phyloP scores from a whole-genome alignment of 2,888 invertebrate species.

The Drosophila anceps region DNA sequence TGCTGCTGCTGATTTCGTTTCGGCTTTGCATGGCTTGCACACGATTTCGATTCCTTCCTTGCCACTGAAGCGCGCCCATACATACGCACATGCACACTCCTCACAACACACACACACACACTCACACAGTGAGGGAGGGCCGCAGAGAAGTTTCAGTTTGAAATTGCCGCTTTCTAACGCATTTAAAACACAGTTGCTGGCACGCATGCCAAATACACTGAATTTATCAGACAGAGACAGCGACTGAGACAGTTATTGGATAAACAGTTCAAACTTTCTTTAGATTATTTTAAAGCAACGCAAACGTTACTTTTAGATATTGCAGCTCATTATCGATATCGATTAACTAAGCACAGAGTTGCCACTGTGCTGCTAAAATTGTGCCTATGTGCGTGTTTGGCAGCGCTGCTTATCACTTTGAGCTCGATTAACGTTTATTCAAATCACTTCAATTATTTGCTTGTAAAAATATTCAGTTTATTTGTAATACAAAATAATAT shows the following conservation, averaged over 20 bases:
- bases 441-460: constrained; percentile 7
- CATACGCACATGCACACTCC: neutral
- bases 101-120: neutral
- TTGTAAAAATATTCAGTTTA: constrained; percentile 71
- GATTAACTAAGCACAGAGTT: constrained; percentile 31
- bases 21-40: constrained; percentile 37
- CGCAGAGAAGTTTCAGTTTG: neutral
- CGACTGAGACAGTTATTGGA: too few species aligned
- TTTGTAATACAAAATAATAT: constrained; percentile 44
- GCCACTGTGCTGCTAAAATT: constrained; percentile 32
- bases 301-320: neutral
- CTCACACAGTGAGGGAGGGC: neutral
- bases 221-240: neutral
- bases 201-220: neutral
- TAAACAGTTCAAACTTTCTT: neutral
- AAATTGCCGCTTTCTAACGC: constrained; percentile 27
- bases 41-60: constrained; percentile 53
- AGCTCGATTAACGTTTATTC: neutral
- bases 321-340: constrained; percentile 38
- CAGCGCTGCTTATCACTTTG: constrained; percentile 16
- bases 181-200: constrained; percentile 20
- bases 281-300: neutral
- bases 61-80: constrained; percentile 6
- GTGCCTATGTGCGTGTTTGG: neutral
- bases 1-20: constrained; percentile 11